Percentiles rank a stretch among this genome's conserved stretches.
Conservation (phyloP, 1,140 invertebrate genomes). For the Drosophila tropicalis region DNA sequence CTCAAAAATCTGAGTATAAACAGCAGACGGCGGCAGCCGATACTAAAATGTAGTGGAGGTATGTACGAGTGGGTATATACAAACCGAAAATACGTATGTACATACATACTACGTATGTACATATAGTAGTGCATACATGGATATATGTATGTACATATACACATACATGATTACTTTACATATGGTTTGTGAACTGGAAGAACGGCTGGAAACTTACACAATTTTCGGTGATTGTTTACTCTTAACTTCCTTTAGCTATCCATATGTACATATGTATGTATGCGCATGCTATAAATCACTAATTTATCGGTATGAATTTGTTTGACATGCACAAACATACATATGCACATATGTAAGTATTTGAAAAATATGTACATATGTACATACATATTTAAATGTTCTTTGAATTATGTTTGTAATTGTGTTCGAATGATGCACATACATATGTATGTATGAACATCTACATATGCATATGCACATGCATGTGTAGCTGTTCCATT, state of each 20-base stretch:
- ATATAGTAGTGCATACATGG: neutral
- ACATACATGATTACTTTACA: neutral
- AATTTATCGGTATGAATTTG: neutral
- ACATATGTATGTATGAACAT: neutral
- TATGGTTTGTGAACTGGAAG: neutral
- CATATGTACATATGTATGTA: too few relatives aligned
- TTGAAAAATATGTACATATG: neutral
- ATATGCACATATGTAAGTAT: neutral
- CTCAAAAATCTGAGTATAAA: constrained; percentile 3
- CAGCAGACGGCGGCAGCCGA: neutral
- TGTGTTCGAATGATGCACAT: neutral
- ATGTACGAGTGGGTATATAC: too few relatives aligned
- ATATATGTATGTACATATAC: neutral
- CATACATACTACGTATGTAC: constrained; percentile 2
- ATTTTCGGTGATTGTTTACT: neutral
- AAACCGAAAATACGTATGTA: neutral
- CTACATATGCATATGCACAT: too few relatives aligned
- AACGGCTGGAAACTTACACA: neutral
- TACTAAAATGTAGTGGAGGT: neutral
- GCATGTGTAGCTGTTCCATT: too few relatives aligned
- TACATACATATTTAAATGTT: neutral
- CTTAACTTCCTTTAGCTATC: neutral
- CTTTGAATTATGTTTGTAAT: neutral
- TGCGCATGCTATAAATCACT: neutral
- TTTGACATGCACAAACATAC: neutral